Evolutionary conservation across 1,140 invertebrate species (phyloP), one percentile per base, ranked within the genome.

Genomic region (Hycleus phaleratus): DNA sequence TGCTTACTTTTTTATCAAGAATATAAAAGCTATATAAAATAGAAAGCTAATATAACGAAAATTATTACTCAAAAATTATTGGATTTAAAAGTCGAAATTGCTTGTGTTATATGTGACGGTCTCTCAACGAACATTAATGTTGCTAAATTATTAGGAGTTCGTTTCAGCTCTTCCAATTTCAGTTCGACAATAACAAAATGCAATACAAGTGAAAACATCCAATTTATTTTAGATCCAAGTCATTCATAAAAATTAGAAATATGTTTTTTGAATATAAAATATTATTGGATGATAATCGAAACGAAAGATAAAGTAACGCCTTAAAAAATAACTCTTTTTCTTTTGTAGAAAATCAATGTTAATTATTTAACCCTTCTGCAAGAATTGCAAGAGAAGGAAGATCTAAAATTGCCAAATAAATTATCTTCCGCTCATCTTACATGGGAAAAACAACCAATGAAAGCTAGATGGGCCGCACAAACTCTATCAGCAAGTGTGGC

Each of bases 1-100:
- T n/a, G 66, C 59, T 2, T 73, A 73, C 58, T 73, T 70, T 66
- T 65, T 73, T n/a, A 67, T 68, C n/a, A 24, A 62, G 44, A 48
- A 50, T 38, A 50, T 71, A 11, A 58, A 12, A 26, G 61, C 53
- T n/a, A n/a, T n/a, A n/a, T n/a, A 3, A 10, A 44, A 10, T 47
- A 69, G 47, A 64, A 66, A 59, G 58, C 63, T 6, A 59, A 55
- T 40, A 49, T 71, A 32, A 45, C 69, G 38, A 40, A 56, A 53
- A 55, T 9, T 42, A 42, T 42, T 10, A 68, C 49, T 51, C 38
- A 38, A 50, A 73, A 45, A n/a, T n/a, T n/a, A n/a, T n/a, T n/a
- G n/a, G n/a, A n/a, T n/a, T n/a, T n/a, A n/a, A n/a, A n/a, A n/a
- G n/a, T n/a, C n/a, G n/a, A n/a, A n/a, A n/a, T n/a, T n/a, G n/a